Conservation (phyloP, 2,797 vertebrate genomes). For the Brotula barbata region DNA sequence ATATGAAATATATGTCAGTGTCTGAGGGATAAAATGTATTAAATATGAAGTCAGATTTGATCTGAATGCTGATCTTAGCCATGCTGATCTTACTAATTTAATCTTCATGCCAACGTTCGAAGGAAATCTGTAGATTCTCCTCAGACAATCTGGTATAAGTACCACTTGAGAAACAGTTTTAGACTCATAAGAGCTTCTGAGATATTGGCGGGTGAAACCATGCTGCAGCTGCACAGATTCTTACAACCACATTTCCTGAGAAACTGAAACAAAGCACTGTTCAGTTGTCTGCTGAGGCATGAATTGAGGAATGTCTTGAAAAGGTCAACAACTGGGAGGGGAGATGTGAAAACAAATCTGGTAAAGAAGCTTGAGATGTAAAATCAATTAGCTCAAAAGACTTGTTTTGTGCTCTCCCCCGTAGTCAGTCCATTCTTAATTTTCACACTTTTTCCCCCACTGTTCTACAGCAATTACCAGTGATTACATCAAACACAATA, state of each 20-base stretch:
- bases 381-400: not conserved
- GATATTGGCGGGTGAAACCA: slow-evolving; percentile 5
- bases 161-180: not conserved
- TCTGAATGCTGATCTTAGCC: too few relatives aligned
- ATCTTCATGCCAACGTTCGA: too few relatives aligned
- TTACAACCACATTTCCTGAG: not conserved
- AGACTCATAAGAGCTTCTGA: not conserved
- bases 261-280: slow-evolving; percentile 30
- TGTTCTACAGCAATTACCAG: slow-evolving; percentile 88
- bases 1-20: too few relatives aligned
- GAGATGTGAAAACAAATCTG: not conserved
- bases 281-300: slow-evolving; percentile 8
- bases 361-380: not conserved
- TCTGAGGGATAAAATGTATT: too few relatives aligned
- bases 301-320: slow-evolving; percentile 17
- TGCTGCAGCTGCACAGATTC: not conserved
- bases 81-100: too few relatives aligned
- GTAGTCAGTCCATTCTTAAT: not conserved
- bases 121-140: too few relatives aligned
- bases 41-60: too few relatives aligned
- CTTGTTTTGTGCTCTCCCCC: not conserved
- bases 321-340: slow-evolving; percentile 3
- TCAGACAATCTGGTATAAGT: not conserved
- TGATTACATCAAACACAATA: slow-evolving; percentile 96
- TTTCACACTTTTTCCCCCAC: not conserved